Evolutionary conservation across 2,797 vertebrate species (phyloP), one percentile per base, ranked within the genome.

Genomic region (Siniperca scherzeri): DNA sequence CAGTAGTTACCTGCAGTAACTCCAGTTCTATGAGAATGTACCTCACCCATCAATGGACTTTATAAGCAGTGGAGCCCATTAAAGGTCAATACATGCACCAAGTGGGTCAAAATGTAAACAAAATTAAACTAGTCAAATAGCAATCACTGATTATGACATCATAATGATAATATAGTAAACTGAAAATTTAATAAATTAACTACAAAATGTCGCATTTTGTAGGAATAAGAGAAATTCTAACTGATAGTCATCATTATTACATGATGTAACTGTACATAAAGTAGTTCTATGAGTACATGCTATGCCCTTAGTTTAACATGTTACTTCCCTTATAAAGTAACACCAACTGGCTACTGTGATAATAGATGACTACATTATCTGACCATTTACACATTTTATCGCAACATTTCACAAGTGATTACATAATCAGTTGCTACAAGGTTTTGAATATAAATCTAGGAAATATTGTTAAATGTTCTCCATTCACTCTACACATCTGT

Each of bases 361-460:
- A 17, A 66, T 52, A 11, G 46, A 7, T 22, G 2, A 16, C 9
- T 5, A 69, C 36, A 57, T 67, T 38, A 60, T 59, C 21, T 78
- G 50, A 53, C 16, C 42, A 27, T 70, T 38, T 55, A 22, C 30
- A 53, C 46, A 76, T 36, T 52, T 17, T 30, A 55, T 75, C 61
- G 56, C 38, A 8, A 21, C 38, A 65, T 9, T 74, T 52, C 2
- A 59, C 38, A 21, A 9, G 16, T 69, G 11, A 48, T 60, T 53
- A 44, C 52, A 80, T 38, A 16, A 80, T 56, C 16, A 55, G 50
- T 38, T 59, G 67, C 78, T 52, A 55, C 44, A 48, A 67, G 27
- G 30, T 53, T 66, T 70, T 64, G 3, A 57, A 65, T 10, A 69
- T 25, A 53, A 27, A 59, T n/a, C 25, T 50, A 30, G 48, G 27